Percentiles rank a stretch among this genome's conserved stretches.
These are phyloP conservation scores for Nasonia oneida DNA, from an alignment of 2,888 invertebrate genomes.

Conservation along the genomic window DNA sequence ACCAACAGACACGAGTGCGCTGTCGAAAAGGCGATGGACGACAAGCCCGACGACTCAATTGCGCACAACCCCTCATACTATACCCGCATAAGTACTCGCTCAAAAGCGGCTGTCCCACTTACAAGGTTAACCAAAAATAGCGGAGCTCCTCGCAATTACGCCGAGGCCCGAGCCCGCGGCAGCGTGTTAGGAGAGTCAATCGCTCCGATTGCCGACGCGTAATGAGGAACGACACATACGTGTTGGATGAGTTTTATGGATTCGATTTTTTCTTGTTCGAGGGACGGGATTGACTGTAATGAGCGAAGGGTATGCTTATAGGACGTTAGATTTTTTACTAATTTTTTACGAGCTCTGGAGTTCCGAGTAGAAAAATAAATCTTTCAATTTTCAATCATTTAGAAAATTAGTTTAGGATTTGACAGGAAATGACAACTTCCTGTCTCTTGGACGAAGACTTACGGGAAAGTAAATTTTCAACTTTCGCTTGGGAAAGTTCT, in stretches of 20 bases:
- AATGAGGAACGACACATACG: background rate
- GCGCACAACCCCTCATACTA: background rate
- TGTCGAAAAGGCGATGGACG: background rate
- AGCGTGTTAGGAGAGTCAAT: background rate
- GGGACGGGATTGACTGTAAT: background rate
- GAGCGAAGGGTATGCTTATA: background rate
- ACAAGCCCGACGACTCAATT: background rate
- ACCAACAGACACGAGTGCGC: background rate
- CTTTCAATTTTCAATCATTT: background rate
- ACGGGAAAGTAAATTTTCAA: background rate
- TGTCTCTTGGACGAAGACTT: background rate
- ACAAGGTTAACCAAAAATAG: conserved; percentile 52
- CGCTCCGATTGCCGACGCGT: background rate
- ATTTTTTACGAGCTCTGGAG: background rate
- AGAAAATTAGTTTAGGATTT: background rate
- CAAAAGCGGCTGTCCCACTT: conserved; percentile 40
- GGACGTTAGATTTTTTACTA: no score
- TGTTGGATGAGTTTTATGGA: background rate
- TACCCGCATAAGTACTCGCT: background rate
- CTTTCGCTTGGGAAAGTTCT: background rate
- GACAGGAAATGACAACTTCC: background rate
- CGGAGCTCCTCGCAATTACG: conserved; percentile 16
- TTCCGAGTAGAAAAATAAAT: background rate
- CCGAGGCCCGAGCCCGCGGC: background rate
- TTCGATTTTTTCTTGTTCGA: background rate